A percentile compares a stretch with the other conserved stretches of the same genome.
Conservation (phyloP, 2,113 vertebrate genomes). For the Actenoides hombroni region DNA sequence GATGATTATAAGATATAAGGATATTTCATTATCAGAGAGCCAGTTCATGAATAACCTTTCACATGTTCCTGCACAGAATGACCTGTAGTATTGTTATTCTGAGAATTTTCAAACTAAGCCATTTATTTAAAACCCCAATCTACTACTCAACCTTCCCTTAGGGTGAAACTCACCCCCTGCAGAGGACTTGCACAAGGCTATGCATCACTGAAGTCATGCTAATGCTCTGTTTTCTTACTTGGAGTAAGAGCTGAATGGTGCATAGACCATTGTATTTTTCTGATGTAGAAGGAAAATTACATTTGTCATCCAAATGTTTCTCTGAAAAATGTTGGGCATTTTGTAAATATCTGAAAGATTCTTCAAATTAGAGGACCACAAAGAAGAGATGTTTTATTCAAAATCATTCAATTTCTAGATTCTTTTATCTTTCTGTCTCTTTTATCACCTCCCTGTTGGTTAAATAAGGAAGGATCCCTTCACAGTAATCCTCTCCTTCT, state of each 20-base stretch:
- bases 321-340: not conserved
- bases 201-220: not conserved
- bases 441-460: not conserved
- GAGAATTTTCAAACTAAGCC: not conserved
- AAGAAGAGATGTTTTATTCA: not conserved
- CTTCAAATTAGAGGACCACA: not conserved
- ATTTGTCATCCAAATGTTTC: not conserved
- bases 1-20: not conserved
- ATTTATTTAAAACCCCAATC: not conserved
- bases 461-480: not conserved
- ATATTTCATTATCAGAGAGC: not conserved
- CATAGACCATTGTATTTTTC: not conserved
- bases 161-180: not conserved
- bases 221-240: not conserved
- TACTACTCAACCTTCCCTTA: not conserved
- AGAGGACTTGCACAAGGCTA: not conserved
- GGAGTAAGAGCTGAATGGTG: not conserved
- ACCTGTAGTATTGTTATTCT: not conserved
- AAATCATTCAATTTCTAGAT: not conserved
- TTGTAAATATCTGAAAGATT: not conserved
- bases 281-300: not conserved
- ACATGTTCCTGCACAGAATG: not conserved
- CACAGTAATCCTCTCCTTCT: not conserved
- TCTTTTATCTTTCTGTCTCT: not conserved
- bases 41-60: not conserved